Base-by-base conservation (phyloP, 2,888 invertebrate species). In the Rapana venosa region DNA sequence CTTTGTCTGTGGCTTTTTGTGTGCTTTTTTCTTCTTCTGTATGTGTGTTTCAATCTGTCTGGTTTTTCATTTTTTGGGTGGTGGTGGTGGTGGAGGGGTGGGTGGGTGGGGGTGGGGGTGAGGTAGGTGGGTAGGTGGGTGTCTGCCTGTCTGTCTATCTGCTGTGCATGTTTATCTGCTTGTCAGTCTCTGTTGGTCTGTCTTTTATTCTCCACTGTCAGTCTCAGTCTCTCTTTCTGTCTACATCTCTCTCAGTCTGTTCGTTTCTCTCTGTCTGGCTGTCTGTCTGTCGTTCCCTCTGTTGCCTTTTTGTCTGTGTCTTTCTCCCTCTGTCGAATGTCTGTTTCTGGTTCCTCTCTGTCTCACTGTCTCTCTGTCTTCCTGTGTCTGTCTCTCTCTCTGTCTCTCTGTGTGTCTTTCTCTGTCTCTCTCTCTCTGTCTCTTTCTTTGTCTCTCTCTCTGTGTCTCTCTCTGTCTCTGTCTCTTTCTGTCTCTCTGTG, bases 331-430 rank as follows among this genome's bases (percentile, higher is more conserved):
- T 35, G 35, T 79, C 79, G 5, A 32, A 11, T 74, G n/a, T 74
- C 74, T 74, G n/a, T 74, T n/a, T 74, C 20, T 66, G 5, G 1
- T 17, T 13, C 66, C 26, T 26, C 26, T 17, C 26, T 26, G 1
- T 66, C 20, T 66, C 26, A 2, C 22, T n/a, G 26, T n/a, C n/a
- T 74, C n/a, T 74, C 22, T 74, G 26, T 74, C 22, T n/a, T 26
- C n/a, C 22, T 74, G 26, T 74, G n/a, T 74, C 74, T 74, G n/a
- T 74, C 74, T 74, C 22, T 74, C 74, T 74, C 74, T 74, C n/a
- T 74, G 5, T 70, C 26, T 26, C 11, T 22, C 15, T 70, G 15
- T 58, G 11, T 58, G 58, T 58, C 58, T 58, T 58, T 58, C 58
- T 58, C 70, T 70, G 15, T 70, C 70, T 70, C 70, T 70, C 26